Base-by-base conservation (phyloP, 2,888 invertebrate species). In the Amphipyra tragopoginis region DNA sequence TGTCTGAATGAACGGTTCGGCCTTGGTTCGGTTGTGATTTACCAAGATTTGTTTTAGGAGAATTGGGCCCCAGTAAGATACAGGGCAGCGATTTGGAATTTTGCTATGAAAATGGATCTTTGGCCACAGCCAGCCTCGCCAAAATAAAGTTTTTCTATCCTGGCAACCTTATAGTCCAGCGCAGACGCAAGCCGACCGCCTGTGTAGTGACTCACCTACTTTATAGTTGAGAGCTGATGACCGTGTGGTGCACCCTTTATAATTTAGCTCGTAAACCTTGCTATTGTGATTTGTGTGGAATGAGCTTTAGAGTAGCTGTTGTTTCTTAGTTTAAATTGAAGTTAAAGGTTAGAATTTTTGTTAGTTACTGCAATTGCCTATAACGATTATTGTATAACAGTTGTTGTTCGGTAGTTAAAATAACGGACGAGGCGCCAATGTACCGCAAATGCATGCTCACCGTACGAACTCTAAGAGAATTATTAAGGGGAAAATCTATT, bases 241-340 rank as follows among this genome's bases (percentile, higher is more conserved):
- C 61, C 40, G 74, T 67, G 50, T 71, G 70, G 63, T 51, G 29
- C 58, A 50, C 44, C 59, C 52, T 65, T 70, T 74, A 74, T 77
- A 73, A 75, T 74, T 77, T 58, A 63, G 26, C 54, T 63, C 49
- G 66, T 73, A 77, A 73, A 59, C 55, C 33, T 47, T 0, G 44
- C 57, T 56, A 13, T 72, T 73, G 58, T 59, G 73, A 77, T 58
- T 77, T 73, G 66, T 77, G 74, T 66, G 58, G 58, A 73, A 63
- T 50, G 42, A 45, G 45, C 58, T 45, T 59, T 49, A 42, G 39
- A 56, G 60, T 60, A 57, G 53, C 53, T 50, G 21, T 40, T 21
- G 10, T 72, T 73, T 57, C 21, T 26, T 52, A 36, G 29, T 38
- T 66, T 14, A 56, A 15, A 48, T 45, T n/a, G n/a, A 13, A 40